phyloP scores from a whole-genome alignment of 2,113 vertebrate genomes.

The Brachypteracias leptosomus region DNA sequence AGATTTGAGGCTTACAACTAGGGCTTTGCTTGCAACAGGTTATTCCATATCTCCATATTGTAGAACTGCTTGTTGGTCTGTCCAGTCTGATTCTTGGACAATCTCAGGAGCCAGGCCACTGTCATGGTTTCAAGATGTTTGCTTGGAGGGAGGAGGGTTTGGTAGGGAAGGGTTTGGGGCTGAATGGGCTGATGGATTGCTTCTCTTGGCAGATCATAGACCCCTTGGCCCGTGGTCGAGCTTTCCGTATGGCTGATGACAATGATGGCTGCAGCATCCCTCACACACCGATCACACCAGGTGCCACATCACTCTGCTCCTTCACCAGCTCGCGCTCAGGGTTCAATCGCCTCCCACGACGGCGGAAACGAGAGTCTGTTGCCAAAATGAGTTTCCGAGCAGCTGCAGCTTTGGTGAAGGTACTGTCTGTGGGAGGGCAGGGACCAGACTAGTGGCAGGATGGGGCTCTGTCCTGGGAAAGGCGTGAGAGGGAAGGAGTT shows the following conservation, averaged over 20 bases:
- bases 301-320: slow-evolving; percentile 92
- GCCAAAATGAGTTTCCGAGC: slow-evolving; percentile 99
- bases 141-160: neutral
- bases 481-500: neutral
- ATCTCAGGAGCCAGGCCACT: neutral
- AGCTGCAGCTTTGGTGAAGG: slow-evolving; percentile 92
- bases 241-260: slow-evolving; percentile 94
- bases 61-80: neutral
- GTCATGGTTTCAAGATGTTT: neutral
- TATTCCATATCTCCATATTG: neutral
- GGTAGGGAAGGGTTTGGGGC: neutral
- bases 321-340: slow-evolving; percentile 97
- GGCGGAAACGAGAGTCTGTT: slow-evolving; percentile 94
- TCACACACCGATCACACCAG: slow-evolving; percentile 91
- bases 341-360: slow-evolving; percentile 87
- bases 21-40: neutral
- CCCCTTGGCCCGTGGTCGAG: slow-evolving; percentile 91
- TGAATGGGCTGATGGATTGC: neutral
- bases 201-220: slow-evolving; percentile 87
- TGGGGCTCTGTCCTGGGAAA: neutral
- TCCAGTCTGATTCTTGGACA: neutral
- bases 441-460: neutral
- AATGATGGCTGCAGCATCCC: slow-evolving; percentile 90
- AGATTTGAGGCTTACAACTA: neutral
- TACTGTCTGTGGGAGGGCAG: neutral